Evolutionary conservation across 2,113 vertebrate species (phyloP).

Genomic region (Ellobius talpinus): DNA sequence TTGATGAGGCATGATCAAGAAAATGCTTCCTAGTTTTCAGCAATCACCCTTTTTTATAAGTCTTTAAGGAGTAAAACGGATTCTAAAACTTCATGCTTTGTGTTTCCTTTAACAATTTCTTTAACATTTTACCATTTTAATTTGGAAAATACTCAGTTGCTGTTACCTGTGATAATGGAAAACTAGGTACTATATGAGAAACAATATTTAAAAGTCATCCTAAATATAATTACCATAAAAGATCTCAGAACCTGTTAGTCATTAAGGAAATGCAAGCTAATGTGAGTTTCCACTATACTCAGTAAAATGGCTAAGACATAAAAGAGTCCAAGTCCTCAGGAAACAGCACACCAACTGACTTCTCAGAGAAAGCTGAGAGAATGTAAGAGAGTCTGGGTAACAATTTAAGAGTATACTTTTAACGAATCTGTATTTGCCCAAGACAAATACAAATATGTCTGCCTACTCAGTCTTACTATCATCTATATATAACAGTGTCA

Average conservation of each 20-base stretch:
- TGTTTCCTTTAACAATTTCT: constrained; percentile 82
- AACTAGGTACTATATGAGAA: constrained; percentile 87
- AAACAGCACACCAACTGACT: neutral
- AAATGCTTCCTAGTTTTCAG: constrained; percentile 80
- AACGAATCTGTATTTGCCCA: constrained; percentile 28
- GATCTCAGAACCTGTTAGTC: neutral
- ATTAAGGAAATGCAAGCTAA: neutral
- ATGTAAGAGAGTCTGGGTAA: neutral
- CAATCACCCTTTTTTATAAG: constrained; percentile 70
- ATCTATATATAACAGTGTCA: neutral
- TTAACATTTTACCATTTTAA: constrained; percentile 78
- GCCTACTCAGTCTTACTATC: neutral
- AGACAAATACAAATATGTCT: neutral
- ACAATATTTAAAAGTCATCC: constrained; percentile 65
- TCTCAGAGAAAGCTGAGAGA: neutral
- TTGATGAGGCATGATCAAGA: neutral
- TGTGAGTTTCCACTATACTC: neutral
- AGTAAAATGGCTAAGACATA: constrained; percentile 3
- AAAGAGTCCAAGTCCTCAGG: neutral
- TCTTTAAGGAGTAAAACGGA: constrained; percentile 42
- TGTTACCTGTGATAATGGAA: constrained; percentile 85
- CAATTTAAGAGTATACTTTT: neutral
- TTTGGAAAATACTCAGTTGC: constrained; percentile 82
- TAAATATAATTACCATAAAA: neutral
- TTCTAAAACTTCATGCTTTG: constrained; percentile 77